Percentiles rank a stretch among this genome's conserved stretches.
These are phyloP conservation scores for Tenthredo amoena DNA, from an alignment of 2,888 invertebrate genomes.

Conservation along the genomic window DNA sequence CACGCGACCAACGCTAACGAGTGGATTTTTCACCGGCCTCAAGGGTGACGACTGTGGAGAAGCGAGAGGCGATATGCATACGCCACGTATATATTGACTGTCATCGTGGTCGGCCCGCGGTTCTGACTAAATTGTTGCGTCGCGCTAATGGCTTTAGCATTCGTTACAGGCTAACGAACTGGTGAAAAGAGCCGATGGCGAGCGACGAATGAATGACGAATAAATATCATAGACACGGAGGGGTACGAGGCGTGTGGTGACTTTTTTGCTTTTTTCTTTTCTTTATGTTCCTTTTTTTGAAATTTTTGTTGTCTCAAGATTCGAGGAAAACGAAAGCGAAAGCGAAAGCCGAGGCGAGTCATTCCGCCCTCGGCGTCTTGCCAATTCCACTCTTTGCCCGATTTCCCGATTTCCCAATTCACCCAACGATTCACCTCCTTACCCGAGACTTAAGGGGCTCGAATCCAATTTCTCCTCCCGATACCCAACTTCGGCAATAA, in stretches of 20 bases:
- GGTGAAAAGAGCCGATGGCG: slow-evolving; percentile 13
- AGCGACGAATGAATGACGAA: background rate
- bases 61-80: slow-evolving; percentile 34
- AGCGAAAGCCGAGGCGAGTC: background rate
- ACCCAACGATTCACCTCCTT: slow-evolving; percentile 53
- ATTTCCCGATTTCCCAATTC: slow-evolving; percentile 53
- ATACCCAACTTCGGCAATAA: slow-evolving; percentile 75
- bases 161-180: slow-evolving; percentile 46
- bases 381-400: slow-evolving; percentile 51
- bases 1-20: slow-evolving; percentile 73
- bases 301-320: background rate
- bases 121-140: slow-evolving; percentile 38
- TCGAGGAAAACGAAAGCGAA: slow-evolving; percentile 3
- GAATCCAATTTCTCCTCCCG: slow-evolving; percentile 69
- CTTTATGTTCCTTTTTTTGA: background rate
- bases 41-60: slow-evolving; percentile 39
- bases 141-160: slow-evolving; percentile 41
- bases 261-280: background rate
- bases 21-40: slow-evolving; percentile 60
- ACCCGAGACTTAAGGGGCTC: slow-evolving; percentile 56
- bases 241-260: background rate
- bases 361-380: slow-evolving; percentile 31
- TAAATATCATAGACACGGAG: background rate
- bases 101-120: slow-evolving; percentile 44
- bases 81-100: slow-evolving; percentile 45